Conservation (phyloP, 2,113 vertebrate species). For the Haliaeetus leucogaster region DNA sequence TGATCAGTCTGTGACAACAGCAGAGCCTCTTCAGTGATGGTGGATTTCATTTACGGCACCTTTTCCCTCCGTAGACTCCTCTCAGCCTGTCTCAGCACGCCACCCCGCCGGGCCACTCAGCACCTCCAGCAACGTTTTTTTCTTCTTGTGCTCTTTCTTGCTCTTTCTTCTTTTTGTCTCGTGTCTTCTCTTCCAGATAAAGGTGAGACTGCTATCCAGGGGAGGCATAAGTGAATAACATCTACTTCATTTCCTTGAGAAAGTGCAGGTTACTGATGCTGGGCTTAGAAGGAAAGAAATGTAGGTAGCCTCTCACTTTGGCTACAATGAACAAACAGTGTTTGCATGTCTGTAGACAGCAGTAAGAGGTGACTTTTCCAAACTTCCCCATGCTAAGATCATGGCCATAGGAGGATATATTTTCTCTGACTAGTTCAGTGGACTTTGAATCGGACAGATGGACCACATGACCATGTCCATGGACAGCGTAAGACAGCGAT, state of each 20-base stretch:
- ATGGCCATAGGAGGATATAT: not conserved
- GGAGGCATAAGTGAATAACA: not conserved
- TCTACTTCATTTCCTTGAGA: not conserved
- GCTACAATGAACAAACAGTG: not conserved
- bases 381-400: not conserved
- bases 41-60: not conserved
- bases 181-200: not conserved
- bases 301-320: not conserved
- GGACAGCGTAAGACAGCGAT: not conserved
- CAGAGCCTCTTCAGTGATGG: not conserved
- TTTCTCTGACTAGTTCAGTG: not conserved
- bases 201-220: not conserved
- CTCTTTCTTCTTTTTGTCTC: not conserved
- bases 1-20: not conserved
- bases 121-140: not conserved
- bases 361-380: not conserved
- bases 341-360: not conserved
- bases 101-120: not conserved
- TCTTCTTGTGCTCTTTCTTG: not conserved
- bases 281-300: not conserved
- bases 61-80: not conserved
- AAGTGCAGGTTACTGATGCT: not conserved
- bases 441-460: not conserved
- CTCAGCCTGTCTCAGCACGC: not conserved
- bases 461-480: not conserved